Percentiles rank a stretch among this genome's conserved stretches.
Conservation (phyloP, 2,888 invertebrate species). For the Corbicula japonica region DNA sequence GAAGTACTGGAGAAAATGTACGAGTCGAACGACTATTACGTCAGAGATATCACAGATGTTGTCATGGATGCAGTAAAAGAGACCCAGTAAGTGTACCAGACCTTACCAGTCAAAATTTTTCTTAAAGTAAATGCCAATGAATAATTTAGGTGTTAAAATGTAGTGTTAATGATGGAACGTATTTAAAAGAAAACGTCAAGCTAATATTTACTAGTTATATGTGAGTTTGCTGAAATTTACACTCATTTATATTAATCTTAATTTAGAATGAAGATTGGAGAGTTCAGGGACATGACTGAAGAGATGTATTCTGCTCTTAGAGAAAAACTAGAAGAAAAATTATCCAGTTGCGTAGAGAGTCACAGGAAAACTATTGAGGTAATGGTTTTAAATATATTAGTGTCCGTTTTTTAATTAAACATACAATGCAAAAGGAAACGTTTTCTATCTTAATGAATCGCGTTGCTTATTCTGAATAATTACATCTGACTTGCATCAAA, state of each 20-base stretch:
- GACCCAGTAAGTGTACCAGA: conserved; percentile 7
- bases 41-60: conserved; percentile 44
- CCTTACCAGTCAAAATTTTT: too few relatives aligned
- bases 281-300: conserved; percentile 11
- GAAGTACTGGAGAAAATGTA: conserved; percentile 44
- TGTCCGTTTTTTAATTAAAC: too few relatives aligned
- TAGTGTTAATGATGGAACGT: background rate
- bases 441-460: background rate
- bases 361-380: conserved; percentile 27
- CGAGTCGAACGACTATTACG: conserved; percentile 50
- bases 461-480: background rate
- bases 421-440: background rate
- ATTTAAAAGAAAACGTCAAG: background rate
- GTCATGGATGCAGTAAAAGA: background rate
- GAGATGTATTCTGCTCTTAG: background rate
- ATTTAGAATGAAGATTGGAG: background rate
- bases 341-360: background rate
- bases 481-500: too few relatives aligned
- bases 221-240: background rate
- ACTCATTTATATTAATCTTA: background rate
- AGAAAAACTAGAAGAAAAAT: conserved; percentile 1
- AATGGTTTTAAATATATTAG: background rate
- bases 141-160: background rate
- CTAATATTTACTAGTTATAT: background rate
- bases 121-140: background rate